Evolutionary conservation across 2,797 vertebrate genomes (phyloP).

Genomic region (Coregonus sp.): DNA sequence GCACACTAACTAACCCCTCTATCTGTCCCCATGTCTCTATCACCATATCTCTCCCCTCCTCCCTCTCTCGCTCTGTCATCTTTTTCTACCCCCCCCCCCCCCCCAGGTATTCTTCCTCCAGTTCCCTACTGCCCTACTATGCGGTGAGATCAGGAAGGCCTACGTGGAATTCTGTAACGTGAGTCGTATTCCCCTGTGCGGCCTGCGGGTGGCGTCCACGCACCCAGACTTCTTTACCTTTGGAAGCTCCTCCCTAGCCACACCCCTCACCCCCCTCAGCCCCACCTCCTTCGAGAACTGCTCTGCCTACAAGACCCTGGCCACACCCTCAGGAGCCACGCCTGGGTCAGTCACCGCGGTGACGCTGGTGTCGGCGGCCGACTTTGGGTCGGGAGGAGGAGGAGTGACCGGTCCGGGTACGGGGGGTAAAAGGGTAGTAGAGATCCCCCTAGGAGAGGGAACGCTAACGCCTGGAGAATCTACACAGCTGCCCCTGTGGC

Average conservation of each 20-base stretch:
- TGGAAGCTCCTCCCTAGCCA: constrained; percentile 78
- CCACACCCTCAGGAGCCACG: constrained; percentile 72
- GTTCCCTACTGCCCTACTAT: constrained; percentile 94
- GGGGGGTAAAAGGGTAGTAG: constrained; percentile 65
- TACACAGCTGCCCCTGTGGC: constrained; percentile 92
- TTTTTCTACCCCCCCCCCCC: neutral
- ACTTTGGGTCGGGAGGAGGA: constrained; percentile 38
- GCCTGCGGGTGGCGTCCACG: constrained; percentile 90
- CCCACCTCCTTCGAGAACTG: constrained; percentile 88
- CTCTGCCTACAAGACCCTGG: constrained; percentile 91
- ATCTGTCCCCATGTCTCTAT: neutral
- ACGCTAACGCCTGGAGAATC: constrained; percentile 86
- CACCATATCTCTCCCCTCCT: too few relatives aligned
- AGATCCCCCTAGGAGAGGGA: constrained; percentile 79
- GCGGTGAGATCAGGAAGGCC: constrained; percentile 93
- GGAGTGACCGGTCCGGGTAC: constrained; percentile 55
- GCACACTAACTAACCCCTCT: neutral
- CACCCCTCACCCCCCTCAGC: constrained; percentile 80
- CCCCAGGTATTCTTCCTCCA: constrained; percentile 95
- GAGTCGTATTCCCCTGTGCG: constrained; percentile 84
- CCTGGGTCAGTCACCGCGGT: constrained; percentile 70
- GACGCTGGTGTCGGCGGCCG: constrained; percentile 59
- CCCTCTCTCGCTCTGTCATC: neutral
- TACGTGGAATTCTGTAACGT: constrained; percentile 97
- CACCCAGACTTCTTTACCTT: constrained; percentile 95